Conservation (phyloP, 1,140 invertebrate genomes). For the Hormaphis cornu region DNA sequence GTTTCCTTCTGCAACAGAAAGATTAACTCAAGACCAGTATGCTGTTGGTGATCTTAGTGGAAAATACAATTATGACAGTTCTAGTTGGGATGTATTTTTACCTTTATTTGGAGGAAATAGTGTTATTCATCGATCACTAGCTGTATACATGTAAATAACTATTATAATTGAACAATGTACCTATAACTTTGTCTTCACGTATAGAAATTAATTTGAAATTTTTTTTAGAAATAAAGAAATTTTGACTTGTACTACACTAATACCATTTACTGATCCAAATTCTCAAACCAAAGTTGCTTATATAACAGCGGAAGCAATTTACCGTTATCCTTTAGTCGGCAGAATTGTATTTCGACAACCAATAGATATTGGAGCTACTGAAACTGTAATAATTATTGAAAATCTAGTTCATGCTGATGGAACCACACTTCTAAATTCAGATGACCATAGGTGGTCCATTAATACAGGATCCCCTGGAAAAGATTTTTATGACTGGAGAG, state of each 20-base stretch:
- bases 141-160: conserved; percentile 63
- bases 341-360: conserved; percentile 75
- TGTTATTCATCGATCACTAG: conserved; percentile 69
- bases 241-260: conserved; percentile 59
- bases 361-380: conserved; percentile 62
- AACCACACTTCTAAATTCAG: conserved; percentile 64
- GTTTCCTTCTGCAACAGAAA: conserved; percentile 42
- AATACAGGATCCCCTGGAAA: conserved; percentile 55
- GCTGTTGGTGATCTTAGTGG: conserved; percentile 80
- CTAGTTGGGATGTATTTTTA: conserved; percentile 68
- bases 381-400: conserved; percentile 62
- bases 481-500: conserved; percentile 86
- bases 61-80: conserved; percentile 51
- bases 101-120: conserved; percentile 72
- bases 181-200: neutral
- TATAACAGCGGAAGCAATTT: conserved; percentile 61
- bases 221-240: neutral
- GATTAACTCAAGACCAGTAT: conserved; percentile 79
- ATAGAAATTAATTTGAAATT: neutral
- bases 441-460: conserved; percentile 52
- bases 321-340: conserved; percentile 43
- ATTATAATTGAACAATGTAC: neutral
- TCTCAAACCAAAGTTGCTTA: conserved; percentile 61
- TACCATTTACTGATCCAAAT: conserved; percentile 47
- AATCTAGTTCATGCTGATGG: conserved; percentile 77